Evolutionary conservation across 2,797 vertebrate genomes (phyloP), one percentile per base, ranked within the genome.

Genomic region (Etheostoma nigrum): DNA sequence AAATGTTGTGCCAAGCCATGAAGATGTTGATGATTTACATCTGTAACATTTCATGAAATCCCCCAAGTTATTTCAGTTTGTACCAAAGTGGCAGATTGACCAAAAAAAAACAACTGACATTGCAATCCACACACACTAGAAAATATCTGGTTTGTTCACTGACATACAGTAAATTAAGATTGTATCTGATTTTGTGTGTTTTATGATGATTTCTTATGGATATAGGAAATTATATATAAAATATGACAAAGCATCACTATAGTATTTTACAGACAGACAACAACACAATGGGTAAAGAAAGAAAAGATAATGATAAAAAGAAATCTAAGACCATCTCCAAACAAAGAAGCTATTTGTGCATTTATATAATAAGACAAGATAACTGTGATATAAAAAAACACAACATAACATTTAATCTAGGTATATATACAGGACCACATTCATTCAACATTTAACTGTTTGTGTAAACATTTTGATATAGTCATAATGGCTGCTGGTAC

Each of bases 401-500:
- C 3, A 40, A 40, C 36, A 40, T 40, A 12, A 40, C 36, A 12
- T 40, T 40, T 11, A 40, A 40, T 40, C 36, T 40, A n/a, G n/a
- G n/a, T n/a, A 11, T 52, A 47, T 1, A 40, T 40, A 18, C 1
- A 53, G 6, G 45, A 74, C 14, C 11, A 18, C 13, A 25, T 15
- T 54, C 1, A 40, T 2, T 61, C 6, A 44, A 18, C 42, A 44
- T 23, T 82, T 47, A 52, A n/a, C 58, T 65, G 47, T 76, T 69
- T 69, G 15, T 49, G 47, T 62, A 70, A 82, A 78, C 45, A 78
- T 60, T 51, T 30, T 74, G 19, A 76, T 68, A 45, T 51, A n/a
- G 15, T 71, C 18, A 13, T 33, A 21, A 40, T 63, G 69, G 33
- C 68, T 80, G 75, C 49, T 55, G 82, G 48, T 63, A 23, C 79